These are phyloP conservation scores for Cataglyphis hispanica DNA, from an alignment of 1,140 invertebrate genomes.

Conservation along the genomic window DNA sequence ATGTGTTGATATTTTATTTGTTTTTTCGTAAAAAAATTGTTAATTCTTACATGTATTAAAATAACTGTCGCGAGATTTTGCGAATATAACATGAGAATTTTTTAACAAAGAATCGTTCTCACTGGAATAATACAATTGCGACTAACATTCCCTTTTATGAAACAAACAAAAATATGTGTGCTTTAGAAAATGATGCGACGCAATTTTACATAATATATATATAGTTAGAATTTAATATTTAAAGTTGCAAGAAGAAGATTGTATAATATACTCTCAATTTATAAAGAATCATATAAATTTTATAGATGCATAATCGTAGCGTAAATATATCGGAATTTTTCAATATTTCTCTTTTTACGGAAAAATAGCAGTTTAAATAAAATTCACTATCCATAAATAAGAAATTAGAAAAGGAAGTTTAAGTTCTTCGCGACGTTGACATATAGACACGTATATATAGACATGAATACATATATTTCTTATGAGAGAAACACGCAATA, in stretches of 20 bases:
- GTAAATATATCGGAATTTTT: constrained; percentile 4
- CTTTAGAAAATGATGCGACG: not conserved
- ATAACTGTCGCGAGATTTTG: not conserved
- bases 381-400: constrained; percentile 41
- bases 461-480: constrained; percentile 6
- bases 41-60: not conserved
- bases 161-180: not conserved
- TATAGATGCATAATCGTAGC: not conserved
- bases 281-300: constrained; percentile 16
- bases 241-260: not conserved
- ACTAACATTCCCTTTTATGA: not conserved
- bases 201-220: not conserved
- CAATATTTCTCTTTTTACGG: not conserved
- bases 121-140: not conserved
- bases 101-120: not conserved
- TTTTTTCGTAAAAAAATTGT: not conserved
- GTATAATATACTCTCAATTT: not conserved
- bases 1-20: no score
- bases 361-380: not conserved
- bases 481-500: not conserved
- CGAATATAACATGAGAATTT: not conserved
- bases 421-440: not conserved
- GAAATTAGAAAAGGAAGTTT: not conserved
- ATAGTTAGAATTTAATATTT: constrained; percentile 2
- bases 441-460: not conserved